Evolutionary conservation across 2,113 vertebrate genomes (phyloP), one percentile per base, ranked within the genome.

Genomic region (Craseonycteris thonglongyai): DNA sequence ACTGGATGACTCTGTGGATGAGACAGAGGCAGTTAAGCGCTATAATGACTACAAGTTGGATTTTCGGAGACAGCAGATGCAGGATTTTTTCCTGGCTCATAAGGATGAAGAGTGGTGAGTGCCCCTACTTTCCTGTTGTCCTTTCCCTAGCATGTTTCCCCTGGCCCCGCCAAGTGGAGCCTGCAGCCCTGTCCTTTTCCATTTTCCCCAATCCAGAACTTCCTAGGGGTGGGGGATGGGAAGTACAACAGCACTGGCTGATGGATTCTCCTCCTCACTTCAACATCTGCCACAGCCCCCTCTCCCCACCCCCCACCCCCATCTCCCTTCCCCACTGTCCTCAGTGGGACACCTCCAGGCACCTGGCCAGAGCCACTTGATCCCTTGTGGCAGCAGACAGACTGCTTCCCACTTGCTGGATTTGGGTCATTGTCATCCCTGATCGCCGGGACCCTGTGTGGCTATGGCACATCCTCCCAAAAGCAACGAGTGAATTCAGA

Each of bases 71-170:
- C 99, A 99, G 97, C 99, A 99, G 98, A 99, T 99, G 99, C 99
- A 99, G 96, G 99, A 99, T 56, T 99, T 99, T 98, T 99, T 99
- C 98, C 97, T 99, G 96, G 98, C 99, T 66, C 99, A 99, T 97
- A 99, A 99, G 98, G 99, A 99, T 40, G 99, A 99, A 98, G 99
- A 99, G 98, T 99, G 99, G 99, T 99, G 98, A 97, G 99, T 91
- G 65, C 68, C 92, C 95, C 82, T 12, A 1, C 38, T 58, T 54
- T 18, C 72, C 71, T 68, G 63, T 51, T 30, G 1, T 65, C 38
- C 88, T 7, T 38, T 40, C 93, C 96, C 89, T 75, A 82, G 87
- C 95, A 91, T 90, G 65, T 90, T 59, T 72, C 82, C 85, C 94
- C 86, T 91, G 95, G 93, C 89, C 83, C 61, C 19, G 59, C 93